These are phyloP conservation scores for Agrenia bidenticulata DNA, from an alignment of 2,888 invertebrate genomes.

Conservation along the genomic window DNA sequence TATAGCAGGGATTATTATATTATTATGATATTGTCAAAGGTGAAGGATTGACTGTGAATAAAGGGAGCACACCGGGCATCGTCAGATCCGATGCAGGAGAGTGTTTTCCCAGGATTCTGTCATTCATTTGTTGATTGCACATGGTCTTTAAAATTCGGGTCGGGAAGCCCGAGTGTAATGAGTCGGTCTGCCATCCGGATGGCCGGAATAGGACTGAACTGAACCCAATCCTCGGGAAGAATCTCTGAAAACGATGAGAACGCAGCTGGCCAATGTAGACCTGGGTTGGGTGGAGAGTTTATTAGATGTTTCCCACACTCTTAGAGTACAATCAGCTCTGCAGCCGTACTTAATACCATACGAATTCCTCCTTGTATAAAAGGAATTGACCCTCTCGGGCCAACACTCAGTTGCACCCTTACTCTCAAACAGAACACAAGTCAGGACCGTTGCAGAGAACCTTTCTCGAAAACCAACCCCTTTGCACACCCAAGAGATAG, in stretches of 20 bases:
- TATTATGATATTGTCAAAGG: too few species aligned
- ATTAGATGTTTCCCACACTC: conserved; percentile 26
- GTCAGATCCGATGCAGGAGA: background rate
- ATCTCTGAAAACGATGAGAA: conserved; percentile 31
- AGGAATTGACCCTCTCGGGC: conserved; percentile 11
- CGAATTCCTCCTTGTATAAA: conserved; percentile 23
- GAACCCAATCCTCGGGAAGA: conserved; percentile 1
- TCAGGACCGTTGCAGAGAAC: too few species aligned
- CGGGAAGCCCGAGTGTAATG: background rate
- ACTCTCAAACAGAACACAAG: background rate
- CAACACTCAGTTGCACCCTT: conserved; percentile 25
- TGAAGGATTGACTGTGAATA: too few species aligned
- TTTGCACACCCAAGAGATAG: too few species aligned
- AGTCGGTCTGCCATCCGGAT: background rate
- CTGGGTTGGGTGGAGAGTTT: conserved; percentile 37
- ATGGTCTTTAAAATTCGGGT: conserved; percentile 9
- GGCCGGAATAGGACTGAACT: background rate
- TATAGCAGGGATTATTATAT: too few species aligned
- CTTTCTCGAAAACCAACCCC: conserved; percentile 11
- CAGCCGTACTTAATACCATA: conserved; percentile 6
- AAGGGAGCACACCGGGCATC: conserved; percentile 8
- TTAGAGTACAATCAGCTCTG: background rate
- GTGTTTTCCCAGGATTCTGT: conserved; percentile 17
- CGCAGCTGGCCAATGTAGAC: conserved; percentile 45
- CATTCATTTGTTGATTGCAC: conserved; percentile 1